A percentile compares a stretch with the other conserved stretches of the same genome.
These are phyloP conservation scores for Conistra vaccinii DNA, from an alignment of 2,888 invertebrate genomes.

Conservation along the genomic window DNA sequence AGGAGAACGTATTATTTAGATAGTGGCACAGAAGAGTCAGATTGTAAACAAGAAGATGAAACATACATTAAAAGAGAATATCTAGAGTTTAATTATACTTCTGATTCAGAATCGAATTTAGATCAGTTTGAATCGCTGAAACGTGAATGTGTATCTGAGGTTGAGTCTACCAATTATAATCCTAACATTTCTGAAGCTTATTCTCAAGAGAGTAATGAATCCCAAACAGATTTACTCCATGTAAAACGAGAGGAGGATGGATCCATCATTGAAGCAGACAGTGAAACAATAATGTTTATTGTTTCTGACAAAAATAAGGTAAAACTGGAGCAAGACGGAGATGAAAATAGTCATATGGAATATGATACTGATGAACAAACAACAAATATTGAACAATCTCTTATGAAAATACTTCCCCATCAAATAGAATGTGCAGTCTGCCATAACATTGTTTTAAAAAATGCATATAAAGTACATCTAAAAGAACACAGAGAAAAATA, in stretches of 20 bases:
- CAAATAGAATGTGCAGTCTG: slow-evolving; percentile 67
- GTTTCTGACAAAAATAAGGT: slow-evolving; percentile 55
- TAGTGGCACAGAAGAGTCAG: slow-evolving; percentile 16
- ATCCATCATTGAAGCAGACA: slow-evolving; percentile 29
- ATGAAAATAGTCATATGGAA: slow-evolving; percentile 52
- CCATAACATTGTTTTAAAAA: slow-evolving; percentile 52
- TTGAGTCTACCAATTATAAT: slow-evolving; percentile 9
- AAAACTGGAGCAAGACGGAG: slow-evolving; percentile 15
- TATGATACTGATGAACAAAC: slow-evolving; percentile 52
- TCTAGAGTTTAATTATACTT: slow-evolving; percentile 48
- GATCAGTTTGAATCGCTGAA: slow-evolving; percentile 27
- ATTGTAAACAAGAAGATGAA: slow-evolving; percentile 48
- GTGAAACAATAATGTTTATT: slow-evolving; percentile 56
- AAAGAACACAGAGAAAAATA: slow-evolving; percentile 64
- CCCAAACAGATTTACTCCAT: slow-evolving; percentile 29
- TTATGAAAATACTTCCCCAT: slow-evolving; percentile 35
- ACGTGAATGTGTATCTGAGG: slow-evolving; percentile 8
- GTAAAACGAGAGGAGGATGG: slow-evolving; percentile 26
- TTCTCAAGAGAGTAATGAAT: slow-evolving; percentile 15
- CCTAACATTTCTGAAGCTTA: slow-evolving; percentile 21
- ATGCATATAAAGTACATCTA: slow-evolving; percentile 60
- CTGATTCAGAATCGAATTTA: slow-evolving; percentile 47
- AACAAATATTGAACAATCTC: slow-evolving; percentile 39
- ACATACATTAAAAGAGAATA: slow-evolving; percentile 52
- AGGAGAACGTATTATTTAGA: slow-evolving; percentile 1